Percentiles rank a stretch among this genome's conserved stretches.
Evolutionary conservation across 35 echinoderm and acorn worm species (phyloP).

Genomic region (Eucidaris tribuloides): DNA sequence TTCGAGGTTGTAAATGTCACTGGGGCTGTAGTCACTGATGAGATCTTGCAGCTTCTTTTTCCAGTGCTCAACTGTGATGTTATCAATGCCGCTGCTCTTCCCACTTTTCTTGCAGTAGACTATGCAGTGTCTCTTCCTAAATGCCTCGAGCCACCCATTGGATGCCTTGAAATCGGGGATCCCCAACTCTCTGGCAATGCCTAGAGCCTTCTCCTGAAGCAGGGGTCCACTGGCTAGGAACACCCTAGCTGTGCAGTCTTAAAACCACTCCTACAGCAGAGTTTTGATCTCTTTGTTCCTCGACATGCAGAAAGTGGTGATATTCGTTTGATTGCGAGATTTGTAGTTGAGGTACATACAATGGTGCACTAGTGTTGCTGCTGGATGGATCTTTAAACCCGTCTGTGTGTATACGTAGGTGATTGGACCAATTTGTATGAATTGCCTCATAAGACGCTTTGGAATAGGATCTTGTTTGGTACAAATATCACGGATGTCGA

Average conservation of each 20-base stretch:
- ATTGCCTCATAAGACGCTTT: too few species aligned
- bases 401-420: too few species aligned
- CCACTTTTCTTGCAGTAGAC: slow-evolving; percentile 4
- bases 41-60: slow-evolving; percentile 1
- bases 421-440: too few species aligned
- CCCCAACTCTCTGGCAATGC: slow-evolving; percentile 1
- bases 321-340: too few species aligned
- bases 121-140: slow-evolving; percentile 19
- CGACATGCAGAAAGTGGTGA: too few species aligned
- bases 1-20: slow-evolving; percentile 28
- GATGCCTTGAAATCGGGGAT: slow-evolving; percentile 30
- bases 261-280: slow-evolving; percentile 18
- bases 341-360: too few species aligned
- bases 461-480: too few species aligned
- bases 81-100: not conserved
- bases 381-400: too few species aligned
- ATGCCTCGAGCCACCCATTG: slow-evolving; percentile 34
- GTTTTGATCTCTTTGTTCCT: slow-evolving; percentile 17
- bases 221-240: not conserved
- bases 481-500: too few species aligned
- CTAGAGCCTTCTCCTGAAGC: slow-evolving; percentile 22
- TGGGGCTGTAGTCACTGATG: not conserved
- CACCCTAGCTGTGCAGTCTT: slow-evolving; percentile 1
- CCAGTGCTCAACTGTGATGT: slow-evolving; percentile 7
- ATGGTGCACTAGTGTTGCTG: too few species aligned